Percentiles rank a stretch among this genome's conserved stretches.
Conservation (phyloP, 2,113 vertebrate species). For the Vireo altiloquus region DNA sequence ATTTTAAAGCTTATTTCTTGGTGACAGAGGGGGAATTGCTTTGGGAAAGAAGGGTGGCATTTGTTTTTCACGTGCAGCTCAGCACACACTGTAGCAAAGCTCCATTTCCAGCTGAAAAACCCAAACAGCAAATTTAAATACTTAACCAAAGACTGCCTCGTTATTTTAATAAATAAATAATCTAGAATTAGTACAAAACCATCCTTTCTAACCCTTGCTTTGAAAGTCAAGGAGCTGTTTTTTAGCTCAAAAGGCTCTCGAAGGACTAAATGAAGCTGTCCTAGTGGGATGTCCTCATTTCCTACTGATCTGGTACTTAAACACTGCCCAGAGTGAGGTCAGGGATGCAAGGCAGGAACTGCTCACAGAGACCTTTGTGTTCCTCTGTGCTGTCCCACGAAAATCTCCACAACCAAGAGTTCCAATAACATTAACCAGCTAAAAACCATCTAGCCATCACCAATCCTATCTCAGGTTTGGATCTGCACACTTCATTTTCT, state of each 20-base stretch:
- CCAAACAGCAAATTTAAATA: not conserved
- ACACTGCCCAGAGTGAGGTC: not conserved
- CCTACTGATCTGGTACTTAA: not conserved
- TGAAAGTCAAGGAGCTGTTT: not conserved
- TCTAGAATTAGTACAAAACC: not conserved
- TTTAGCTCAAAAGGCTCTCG: not conserved
- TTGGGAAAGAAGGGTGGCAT: not conserved
- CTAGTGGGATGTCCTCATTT: not conserved
- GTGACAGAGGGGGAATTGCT: no score
- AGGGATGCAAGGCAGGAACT: not conserved
- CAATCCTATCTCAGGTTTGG: not conserved
- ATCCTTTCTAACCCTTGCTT: not conserved
- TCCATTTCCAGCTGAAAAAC: not conserved
- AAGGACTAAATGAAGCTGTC: not conserved
- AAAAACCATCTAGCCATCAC: not conserved
- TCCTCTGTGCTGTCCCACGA: not conserved
- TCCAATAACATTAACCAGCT: not conserved
- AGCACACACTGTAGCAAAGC: not conserved
- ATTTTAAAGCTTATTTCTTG: not conserved
- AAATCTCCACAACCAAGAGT: not conserved
- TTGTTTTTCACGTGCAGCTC: not conserved
- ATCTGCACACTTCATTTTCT: not conserved
- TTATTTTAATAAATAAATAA: not conserved
- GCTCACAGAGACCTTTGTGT: not conserved
- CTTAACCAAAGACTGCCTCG: not conserved